phyloP scores from a whole-genome alignment of 2,113 vertebrate species.

The Chionomys nivalis region DNA sequence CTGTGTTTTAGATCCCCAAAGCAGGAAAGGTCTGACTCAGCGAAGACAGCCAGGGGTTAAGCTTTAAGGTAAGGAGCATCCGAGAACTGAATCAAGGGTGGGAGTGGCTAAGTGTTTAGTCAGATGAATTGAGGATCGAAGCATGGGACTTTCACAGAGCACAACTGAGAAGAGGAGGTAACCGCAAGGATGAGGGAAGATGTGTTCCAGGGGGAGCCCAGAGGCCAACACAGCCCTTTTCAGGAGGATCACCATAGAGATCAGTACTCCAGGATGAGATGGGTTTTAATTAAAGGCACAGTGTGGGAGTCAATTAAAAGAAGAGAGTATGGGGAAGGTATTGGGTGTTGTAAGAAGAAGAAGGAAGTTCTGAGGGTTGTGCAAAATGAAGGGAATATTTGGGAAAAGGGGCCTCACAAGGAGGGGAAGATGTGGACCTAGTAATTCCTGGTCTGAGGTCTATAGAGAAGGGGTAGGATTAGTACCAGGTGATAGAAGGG shows the following conservation, averaged over 20 bases:
- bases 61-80: background rate
- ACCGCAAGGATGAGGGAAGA: background rate
- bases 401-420: background rate
- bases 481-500: background rate
- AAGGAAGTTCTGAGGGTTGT: background rate
- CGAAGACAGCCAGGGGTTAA: background rate
- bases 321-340: background rate
- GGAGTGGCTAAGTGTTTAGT: background rate
- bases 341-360: background rate
- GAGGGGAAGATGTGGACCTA: background rate
- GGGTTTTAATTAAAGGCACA: background rate
- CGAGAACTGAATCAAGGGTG: background rate
- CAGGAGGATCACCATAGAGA: background rate
- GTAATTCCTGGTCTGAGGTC: background rate
- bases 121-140: background rate
- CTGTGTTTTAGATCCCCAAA: background rate
- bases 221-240: background rate
- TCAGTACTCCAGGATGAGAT: too few relatives aligned
- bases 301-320: background rate
- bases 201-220: rapidly evolving
- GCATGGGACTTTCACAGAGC: background rate
- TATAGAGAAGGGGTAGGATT: background rate
- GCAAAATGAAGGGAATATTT: background rate
- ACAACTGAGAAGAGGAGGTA: background rate
- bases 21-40: background rate